Conservation (phyloP, 1,140 invertebrate genomes). For the Papilio machaon region DNA sequence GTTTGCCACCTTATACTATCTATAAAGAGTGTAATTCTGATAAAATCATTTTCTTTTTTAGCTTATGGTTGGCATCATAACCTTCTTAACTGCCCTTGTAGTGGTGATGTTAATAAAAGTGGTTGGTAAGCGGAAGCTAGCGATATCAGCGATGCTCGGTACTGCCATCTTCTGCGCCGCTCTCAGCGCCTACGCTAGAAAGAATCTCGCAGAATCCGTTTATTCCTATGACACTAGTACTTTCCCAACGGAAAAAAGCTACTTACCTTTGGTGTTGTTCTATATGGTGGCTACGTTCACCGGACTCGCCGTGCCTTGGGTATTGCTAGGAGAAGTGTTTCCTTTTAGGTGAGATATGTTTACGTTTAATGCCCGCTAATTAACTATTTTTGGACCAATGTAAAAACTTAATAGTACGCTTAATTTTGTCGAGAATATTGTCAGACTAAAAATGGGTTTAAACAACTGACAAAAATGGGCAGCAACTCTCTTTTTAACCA, state of each 20-base stretch:
- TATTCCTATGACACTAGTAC: slow-evolving; percentile 67
- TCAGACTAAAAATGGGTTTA: too few relatives aligned
- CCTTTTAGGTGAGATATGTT: slow-evolving; percentile 63
- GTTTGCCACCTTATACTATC: not conserved
- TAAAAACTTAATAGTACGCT: not conserved
- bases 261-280: slow-evolving; percentile 60
- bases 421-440: not conserved
- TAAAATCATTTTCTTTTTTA: slow-evolving; percentile 50
- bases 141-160: slow-evolving; percentile 56
- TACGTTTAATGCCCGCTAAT: not conserved
- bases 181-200: slow-evolving; percentile 61
- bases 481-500: slow-evolving; percentile 9
- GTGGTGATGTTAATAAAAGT: slow-evolving; percentile 82
- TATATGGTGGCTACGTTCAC: slow-evolving; percentile 63
- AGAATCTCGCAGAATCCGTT: slow-evolving; percentile 53
- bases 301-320: slow-evolving; percentile 67
- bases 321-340: slow-evolving; percentile 73
- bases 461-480: too few relatives aligned
- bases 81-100: slow-evolving; percentile 60
- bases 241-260: slow-evolving; percentile 62
- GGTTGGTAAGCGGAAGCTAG: slow-evolving; percentile 71
- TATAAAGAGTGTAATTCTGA: not conserved
- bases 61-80: slow-evolving; percentile 74
- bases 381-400: not conserved
- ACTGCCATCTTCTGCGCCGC: slow-evolving; percentile 53